These are phyloP conservation scores for Heliconius aoede DNA, from an alignment of 2,888 invertebrate species.

Conservation along the genomic window DNA sequence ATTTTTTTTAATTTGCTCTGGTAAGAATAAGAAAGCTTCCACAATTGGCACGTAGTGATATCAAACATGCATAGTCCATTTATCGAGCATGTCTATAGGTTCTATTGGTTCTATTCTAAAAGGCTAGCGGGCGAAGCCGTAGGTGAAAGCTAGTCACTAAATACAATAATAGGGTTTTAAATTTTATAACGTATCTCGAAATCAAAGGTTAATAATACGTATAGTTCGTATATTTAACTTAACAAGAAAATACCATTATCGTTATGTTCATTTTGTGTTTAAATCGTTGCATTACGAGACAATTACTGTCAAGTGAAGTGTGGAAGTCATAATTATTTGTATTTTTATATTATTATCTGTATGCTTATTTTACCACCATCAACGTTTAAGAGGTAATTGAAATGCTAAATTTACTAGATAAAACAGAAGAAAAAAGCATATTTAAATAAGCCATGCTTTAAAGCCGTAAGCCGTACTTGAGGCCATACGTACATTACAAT, in stretches of 20 bases:
- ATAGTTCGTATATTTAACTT: conserved; percentile 39
- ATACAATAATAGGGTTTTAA: neutral
- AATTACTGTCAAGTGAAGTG: neutral
- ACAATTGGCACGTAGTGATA: too few relatives aligned
- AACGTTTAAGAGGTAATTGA: neutral
- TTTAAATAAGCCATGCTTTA: neutral
- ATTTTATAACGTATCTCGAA: conserved; percentile 29
- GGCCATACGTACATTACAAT: too few relatives aligned
- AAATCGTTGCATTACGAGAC: conserved; percentile 35
- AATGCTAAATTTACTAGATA: neutral
- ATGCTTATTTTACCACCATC: neutral
- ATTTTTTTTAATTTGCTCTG: too few relatives aligned
- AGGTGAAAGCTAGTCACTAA: too few relatives aligned
- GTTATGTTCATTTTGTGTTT: conserved; percentile 33
- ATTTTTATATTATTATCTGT: neutral
- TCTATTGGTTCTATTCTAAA: too few relatives aligned
- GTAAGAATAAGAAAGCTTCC: too few relatives aligned
- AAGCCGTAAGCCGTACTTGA: neutral
- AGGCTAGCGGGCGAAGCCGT: too few relatives aligned
- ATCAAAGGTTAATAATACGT: conserved; percentile 37
- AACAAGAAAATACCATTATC: conserved; percentile 46
- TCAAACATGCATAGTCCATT: too few relatives aligned
- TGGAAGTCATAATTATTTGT: conserved; percentile 4
- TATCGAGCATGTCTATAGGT: too few relatives aligned
- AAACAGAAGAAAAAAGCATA: neutral